A percentile compares a stretch with the other conserved stretches of the same genome.
These are phyloP conservation scores for Heterodera schachtii DNA, from an alignment of 1,140 invertebrate species.

Conservation along the genomic window DNA sequence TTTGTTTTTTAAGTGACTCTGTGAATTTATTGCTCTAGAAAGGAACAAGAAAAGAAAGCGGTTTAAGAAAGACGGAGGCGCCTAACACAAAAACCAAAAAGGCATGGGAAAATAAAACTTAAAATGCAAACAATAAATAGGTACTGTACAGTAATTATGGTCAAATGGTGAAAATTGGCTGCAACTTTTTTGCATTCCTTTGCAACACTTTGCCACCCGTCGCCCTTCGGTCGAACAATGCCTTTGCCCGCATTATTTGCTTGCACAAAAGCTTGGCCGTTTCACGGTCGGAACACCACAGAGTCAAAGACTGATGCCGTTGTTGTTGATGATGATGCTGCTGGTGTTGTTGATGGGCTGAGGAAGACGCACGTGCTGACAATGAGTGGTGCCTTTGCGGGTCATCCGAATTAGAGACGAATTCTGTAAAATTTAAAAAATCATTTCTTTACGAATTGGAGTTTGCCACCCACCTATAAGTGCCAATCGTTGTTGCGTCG, in stretches of 20 bases:
- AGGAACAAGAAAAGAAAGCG: no score
- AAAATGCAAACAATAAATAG: no score
- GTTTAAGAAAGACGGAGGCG: no score
- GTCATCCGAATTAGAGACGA: not conserved
- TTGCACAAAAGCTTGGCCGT: constrained; percentile 11
- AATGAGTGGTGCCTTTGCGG: not conserved
- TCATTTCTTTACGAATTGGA: not conserved
- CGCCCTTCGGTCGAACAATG: constrained; percentile 9
- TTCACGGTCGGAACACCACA: constrained; percentile 13
- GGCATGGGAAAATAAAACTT: no score
- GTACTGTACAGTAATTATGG: no score
- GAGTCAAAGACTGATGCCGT: constrained; percentile 7
- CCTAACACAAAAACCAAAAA: no score
- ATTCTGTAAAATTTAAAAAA: not conserved
- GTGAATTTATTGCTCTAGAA: no score
- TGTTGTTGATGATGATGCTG: not conserved
- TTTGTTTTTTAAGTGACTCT: no score
- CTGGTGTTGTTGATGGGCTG: not conserved
- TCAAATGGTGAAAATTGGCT: constrained; percentile 27
- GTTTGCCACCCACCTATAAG: not conserved
- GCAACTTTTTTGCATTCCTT: constrained; percentile 6
- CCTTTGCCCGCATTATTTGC: constrained; percentile 27
- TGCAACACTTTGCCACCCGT: constrained; percentile 1
- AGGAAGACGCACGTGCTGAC: not conserved
- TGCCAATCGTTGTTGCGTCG: not conserved